These are phyloP conservation scores for Anthrax anthrax DNA, from an alignment of 2,888 invertebrate genomes.

Conservation along the genomic window DNA sequence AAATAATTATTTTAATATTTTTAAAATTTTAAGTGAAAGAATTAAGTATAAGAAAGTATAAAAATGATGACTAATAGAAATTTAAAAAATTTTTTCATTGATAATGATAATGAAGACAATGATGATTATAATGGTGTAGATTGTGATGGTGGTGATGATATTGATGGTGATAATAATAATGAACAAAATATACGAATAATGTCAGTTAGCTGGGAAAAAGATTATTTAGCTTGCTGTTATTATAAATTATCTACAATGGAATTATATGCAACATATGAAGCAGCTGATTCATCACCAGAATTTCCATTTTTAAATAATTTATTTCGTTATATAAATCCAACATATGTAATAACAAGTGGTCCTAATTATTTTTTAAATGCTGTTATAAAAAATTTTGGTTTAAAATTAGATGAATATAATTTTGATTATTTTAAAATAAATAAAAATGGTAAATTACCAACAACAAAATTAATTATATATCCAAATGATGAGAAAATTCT, in stretches of 20 bases:
- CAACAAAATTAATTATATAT: constrained; percentile 10
- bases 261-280: constrained; percentile 11
- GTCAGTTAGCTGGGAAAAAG: constrained; percentile 13
- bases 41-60: too few species aligned
- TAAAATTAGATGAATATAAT: constrained; percentile 3
- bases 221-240: constrained; percentile 10
- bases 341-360: constrained; percentile 11
- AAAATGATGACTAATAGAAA: too few species aligned
- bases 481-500: constrained; percentile 9
- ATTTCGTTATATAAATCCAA: constrained; percentile 12
- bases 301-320: constrained; percentile 11
- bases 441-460: background rate
- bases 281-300: constrained; percentile 12
- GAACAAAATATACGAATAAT: constrained; percentile 8
- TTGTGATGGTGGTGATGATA: too few species aligned
- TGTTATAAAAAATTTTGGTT: constrained; percentile 6
- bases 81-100: too few species aligned
- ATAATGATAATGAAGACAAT: too few species aligned
- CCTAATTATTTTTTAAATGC: constrained; percentile 10
- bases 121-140: too few species aligned
- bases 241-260: constrained; percentile 13
- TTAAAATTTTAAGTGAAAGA: too few species aligned
- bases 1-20: too few species aligned
- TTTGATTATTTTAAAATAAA: constrained; percentile 7
- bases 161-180: background rate